These are phyloP conservation scores for Helicolenus hilgendorfi DNA, from an alignment of 2,797 vertebrate species.

Conservation along the genomic window DNA sequence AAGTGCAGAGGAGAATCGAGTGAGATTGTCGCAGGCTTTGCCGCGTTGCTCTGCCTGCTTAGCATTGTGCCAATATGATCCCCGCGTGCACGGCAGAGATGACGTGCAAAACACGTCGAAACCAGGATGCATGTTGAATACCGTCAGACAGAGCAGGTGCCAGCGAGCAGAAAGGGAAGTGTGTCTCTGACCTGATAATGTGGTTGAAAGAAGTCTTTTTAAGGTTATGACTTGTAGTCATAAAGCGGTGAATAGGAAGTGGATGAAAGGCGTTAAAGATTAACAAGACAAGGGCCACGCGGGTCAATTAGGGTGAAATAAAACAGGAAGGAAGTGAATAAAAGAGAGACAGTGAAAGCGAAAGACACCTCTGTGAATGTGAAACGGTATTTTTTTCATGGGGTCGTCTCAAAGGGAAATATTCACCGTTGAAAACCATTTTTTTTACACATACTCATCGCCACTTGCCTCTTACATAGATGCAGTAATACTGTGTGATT, in stretches of 20 bases:
- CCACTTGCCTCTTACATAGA: not conserved
- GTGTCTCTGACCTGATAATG: slow-evolving; percentile 62
- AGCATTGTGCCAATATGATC: slow-evolving; percentile 19
- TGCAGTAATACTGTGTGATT: not conserved
- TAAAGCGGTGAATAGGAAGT: slow-evolving; percentile 59
- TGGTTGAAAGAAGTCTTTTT: slow-evolving; percentile 50
- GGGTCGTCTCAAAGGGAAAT: slow-evolving; percentile 40
- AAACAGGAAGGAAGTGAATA: slow-evolving; percentile 52
- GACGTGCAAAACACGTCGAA: slow-evolving; percentile 29
- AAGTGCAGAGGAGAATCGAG: not conserved
- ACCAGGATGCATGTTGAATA: slow-evolving; percentile 25
- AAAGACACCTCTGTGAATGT: slow-evolving; percentile 9
- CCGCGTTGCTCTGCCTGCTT: slow-evolving; percentile 2
- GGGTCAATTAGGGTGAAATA: slow-evolving; percentile 62
- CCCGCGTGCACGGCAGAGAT: slow-evolving; percentile 27
- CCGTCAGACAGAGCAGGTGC: slow-evolving; percentile 34
- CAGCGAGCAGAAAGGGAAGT: slow-evolving; percentile 19
- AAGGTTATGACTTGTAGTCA: slow-evolving; percentile 46
- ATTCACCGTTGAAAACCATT: slow-evolving; percentile 12
- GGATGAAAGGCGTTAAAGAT: slow-evolving; percentile 60
- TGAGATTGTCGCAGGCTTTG: slow-evolving; percentile 1
- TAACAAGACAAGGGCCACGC: slow-evolving; percentile 50
- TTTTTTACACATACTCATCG: slow-evolving; percentile 8
- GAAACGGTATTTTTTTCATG: slow-evolving; percentile 10
- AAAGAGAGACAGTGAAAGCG: slow-evolving; percentile 48